Base-by-base conservation (phyloP, 2,888 invertebrate genomes). In the Ormyrus thymus region DNA sequence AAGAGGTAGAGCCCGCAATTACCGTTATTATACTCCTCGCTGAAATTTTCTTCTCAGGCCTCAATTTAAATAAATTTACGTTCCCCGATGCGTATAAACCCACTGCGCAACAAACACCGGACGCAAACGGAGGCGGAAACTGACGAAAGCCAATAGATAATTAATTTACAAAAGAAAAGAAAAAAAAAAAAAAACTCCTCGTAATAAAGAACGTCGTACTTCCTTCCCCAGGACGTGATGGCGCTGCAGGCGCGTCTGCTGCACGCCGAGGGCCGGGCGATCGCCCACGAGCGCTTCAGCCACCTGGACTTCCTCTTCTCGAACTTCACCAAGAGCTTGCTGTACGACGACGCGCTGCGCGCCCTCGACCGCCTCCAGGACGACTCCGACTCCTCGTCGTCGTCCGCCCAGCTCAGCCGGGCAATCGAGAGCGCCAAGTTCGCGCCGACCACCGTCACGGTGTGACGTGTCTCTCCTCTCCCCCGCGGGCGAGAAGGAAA, bases 261-360 rank as follows among this genome's bases (percentile, higher is more conserved):
- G 0, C 81, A 78, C 13, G 83, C 83, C 43, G 77, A 81, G 13
- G 75, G 77, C 7, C 81, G 81, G 43, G 82, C 81, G 43, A 78
- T 85, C 10, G 73, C 79, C 7, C 76, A 82, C 75, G 68, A 80
- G 50, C 81, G 83, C 50, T 85, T 85, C 65, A 83, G 83, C 50
- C 85, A 85, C 59, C 82, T 84, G 10, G 85, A 84, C 66, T 85
- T 85, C 71, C 50, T 85, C 11, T 78, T 83, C 48, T 80, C 82
- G 15, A 84, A 83, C 58, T 73, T 78, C 50, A 82, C 81, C 3
- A 82, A 80, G 70, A 77, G 50, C 7, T 43, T 82, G 0, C 76
- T 85, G 0, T 85, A 85, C 78, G 69, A 78, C 15, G 83, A 83
- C 58, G 83, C 72, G 1, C 29, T 84, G 6, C 61, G 59, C 5